Evolutionary conservation across 2,888 invertebrate species (phyloP).

Genomic region (Acleris holmiana): DNA sequence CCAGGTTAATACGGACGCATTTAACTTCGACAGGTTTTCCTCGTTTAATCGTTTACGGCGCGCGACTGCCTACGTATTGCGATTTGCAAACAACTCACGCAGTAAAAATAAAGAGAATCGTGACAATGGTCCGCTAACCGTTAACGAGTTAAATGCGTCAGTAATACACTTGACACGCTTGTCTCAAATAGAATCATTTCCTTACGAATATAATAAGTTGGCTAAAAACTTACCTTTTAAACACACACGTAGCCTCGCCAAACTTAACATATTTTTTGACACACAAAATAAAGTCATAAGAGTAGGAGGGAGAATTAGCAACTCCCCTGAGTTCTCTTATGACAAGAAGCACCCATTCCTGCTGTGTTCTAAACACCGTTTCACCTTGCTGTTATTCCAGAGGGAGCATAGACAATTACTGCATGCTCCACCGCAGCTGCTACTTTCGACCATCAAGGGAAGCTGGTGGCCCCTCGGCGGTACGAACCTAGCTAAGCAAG

Average conservation of each 20-base stretch:
- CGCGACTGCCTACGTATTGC: too few relatives aligned
- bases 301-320: constrained; percentile 14
- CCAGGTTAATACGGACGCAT: too few relatives aligned
- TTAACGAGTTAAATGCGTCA: constrained; percentile 23
- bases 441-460: constrained; percentile 13
- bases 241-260: constrained; percentile 5
- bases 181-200: constrained; percentile 11
- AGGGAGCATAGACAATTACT: too few relatives aligned
- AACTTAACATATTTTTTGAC: constrained; percentile 32
- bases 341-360: too few relatives aligned
- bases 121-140: constrained; percentile 18
- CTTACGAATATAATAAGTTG: constrained; percentile 3
- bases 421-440: constrained; percentile 5
- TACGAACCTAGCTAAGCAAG: constrained; percentile 16
- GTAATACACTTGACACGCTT: constrained; percentile 5
- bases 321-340: too few relatives aligned
- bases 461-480: constrained; percentile 24
- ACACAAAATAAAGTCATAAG: constrained; percentile 9
- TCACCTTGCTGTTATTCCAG: too few relatives aligned
- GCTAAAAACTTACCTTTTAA: constrained; percentile 5
- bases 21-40: too few relatives aligned
- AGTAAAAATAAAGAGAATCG: neutral
- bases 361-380: too few relatives aligned
- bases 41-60: too few relatives aligned
- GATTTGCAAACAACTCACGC: too few relatives aligned